Conservation (phyloP, 2,888 invertebrate species). For the Cinara cedri region DNA sequence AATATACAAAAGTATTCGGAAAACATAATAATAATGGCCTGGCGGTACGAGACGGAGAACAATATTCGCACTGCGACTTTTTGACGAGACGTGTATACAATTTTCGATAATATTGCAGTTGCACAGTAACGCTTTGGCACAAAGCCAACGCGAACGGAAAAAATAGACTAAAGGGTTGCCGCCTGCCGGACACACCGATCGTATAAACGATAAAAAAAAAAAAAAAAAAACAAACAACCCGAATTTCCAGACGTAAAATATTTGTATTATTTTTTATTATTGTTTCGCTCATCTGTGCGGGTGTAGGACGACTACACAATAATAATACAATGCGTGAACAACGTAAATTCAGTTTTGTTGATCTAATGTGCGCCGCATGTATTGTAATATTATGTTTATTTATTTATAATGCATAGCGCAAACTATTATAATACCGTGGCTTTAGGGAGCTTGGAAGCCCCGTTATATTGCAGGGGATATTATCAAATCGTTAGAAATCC, state of each 20-base stretch:
- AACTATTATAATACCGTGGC: too few relatives aligned
- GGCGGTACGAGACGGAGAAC: neutral
- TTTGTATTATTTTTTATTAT: too few relatives aligned
- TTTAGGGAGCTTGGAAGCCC: too few relatives aligned
- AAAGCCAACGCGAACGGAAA: slow-evolving; percentile 16
- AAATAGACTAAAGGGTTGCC: slow-evolving; percentile 26
- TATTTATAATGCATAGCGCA: too few relatives aligned
- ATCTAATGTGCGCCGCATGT: neutral
- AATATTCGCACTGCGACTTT: slow-evolving; percentile 22
- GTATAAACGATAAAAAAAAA: neutral
- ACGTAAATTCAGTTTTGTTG: slow-evolving; percentile 8
- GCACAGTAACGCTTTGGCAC: slow-evolving; percentile 10
- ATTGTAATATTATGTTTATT: too few relatives aligned
- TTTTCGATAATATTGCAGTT: neutral
- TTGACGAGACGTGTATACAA: neutral
- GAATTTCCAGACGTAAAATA: neutral
- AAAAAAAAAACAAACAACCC: slow-evolving; percentile 3
- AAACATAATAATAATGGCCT: neutral
- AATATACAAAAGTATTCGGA: neutral
- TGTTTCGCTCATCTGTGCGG: neutral
- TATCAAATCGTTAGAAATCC: too few relatives aligned
- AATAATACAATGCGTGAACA: slow-evolving; percentile 5
- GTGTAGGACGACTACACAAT: neutral
- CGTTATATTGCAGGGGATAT: too few relatives aligned
- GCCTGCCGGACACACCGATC: neutral